phyloP scores from a whole-genome alignment of 2,888 invertebrate genomes.

The Hydroisotoma schaefferi region DNA sequence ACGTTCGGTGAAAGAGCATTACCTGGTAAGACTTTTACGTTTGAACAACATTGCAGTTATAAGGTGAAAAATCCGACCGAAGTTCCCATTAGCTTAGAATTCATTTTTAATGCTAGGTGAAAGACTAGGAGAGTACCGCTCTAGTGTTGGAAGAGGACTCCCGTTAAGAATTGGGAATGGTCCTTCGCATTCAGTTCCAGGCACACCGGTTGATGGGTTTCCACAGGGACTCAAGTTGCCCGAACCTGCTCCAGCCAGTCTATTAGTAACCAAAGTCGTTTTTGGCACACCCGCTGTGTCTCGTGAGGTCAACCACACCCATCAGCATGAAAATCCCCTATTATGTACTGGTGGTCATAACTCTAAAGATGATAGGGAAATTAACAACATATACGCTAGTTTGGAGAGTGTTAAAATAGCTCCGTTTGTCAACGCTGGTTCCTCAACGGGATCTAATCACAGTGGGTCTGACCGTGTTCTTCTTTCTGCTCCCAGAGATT shows the following conservation, averaged over 20 bases:
- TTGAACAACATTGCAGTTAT: not conserved
- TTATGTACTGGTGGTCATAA: conserved; percentile 46
- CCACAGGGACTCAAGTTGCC: conserved; percentile 48
- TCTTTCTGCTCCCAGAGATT: conserved; percentile 48
- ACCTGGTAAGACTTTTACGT: conserved; percentile 42
- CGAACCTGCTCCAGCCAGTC: conserved; percentile 49
- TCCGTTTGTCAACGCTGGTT: conserved; percentile 48
- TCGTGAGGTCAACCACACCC: conserved; percentile 48
- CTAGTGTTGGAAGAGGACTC: conserved; percentile 48
- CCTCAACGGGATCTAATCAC: conserved; percentile 48
- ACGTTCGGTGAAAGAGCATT: conserved; percentile 49
- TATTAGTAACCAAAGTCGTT: conserved; percentile 49
- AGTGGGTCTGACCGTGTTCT: conserved; percentile 49
- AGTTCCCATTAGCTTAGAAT: conserved; percentile 9
- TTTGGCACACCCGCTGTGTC: conserved; percentile 49
- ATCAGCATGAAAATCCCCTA: conserved; percentile 48
- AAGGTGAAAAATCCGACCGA: not conserved
- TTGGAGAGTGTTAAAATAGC: conserved; percentile 49
- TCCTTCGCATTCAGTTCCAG: conserved; percentile 48
- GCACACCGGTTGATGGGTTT: conserved; percentile 49
- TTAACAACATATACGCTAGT: conserved; percentile 49
- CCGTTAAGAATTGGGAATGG: conserved; percentile 46
- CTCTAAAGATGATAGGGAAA: conserved; percentile 46
- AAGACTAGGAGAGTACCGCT: conserved; percentile 49
- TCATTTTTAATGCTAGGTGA: conserved; percentile 48